Evolutionary conservation across 92 coral and sea anemone species (phyloP), one percentile per base, ranked within the genome.

Genomic region (Heliopora coerulea): DNA sequence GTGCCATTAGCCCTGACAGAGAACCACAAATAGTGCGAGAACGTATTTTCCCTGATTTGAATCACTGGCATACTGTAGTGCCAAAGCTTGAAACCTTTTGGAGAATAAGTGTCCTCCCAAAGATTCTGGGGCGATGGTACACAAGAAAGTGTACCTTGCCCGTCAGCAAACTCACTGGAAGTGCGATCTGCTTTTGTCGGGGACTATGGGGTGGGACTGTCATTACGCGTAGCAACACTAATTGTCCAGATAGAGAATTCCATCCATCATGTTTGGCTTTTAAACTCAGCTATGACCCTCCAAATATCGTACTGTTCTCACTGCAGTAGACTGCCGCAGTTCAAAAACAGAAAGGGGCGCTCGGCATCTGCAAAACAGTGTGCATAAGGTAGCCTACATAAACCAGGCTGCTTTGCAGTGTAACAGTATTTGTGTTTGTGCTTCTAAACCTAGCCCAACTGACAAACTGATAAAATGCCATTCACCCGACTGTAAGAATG

Each of bases 401-500:
- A n/a, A n/a, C n/a, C n/a, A n/a, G n/a, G n/a, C n/a, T n/a, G n/a
- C n/a, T n/a, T n/a, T n/a, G n/a, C n/a, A n/a, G n/a, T n/a, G n/a
- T n/a, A n/a, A n/a, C n/a, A n/a, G n/a, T n/a, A n/a, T n/a, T n/a
- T n/a, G n/a, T n/a, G n/a, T n/a, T n/a, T 85, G 89, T 67, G 68
- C 78, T 57, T 32, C 76, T 44, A 61, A 54, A 56, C 83, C 88
- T 60, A 40, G 61, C 14, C 34, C 40, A 49, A 75, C 78, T 50
- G 86, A 85, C 26, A 83, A 75, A 79, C 86, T 86, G 42, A 83
- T 80, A 18, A 73, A 86, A 83, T 89, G 96, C 57, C 83, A 89
- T 83, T 82, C 67, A 57, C 61, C 64, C 8, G 46, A 62, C 10
- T 89, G 84, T 54, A 60, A 77, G 62, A 80, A 74, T 79, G 96